Conservation (phyloP, 2,113 vertebrate genomes). For the Gnathonemus echidnorhynchus region DNA sequence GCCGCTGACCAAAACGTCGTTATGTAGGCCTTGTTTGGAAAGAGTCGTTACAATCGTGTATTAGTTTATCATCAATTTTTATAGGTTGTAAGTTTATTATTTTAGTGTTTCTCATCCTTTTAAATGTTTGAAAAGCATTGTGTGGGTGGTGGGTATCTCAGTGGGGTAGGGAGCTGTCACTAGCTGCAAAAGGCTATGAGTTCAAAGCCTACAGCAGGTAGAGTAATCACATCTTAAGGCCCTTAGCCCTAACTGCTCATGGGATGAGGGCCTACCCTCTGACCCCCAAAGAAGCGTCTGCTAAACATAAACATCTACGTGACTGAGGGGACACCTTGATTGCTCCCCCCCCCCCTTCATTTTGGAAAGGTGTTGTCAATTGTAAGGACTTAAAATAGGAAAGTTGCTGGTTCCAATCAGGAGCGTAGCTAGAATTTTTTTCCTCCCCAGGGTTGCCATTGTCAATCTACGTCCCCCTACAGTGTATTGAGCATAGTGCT, state of each 20-base stretch:
- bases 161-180: neutral
- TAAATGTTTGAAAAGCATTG: neutral
- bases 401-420: neutral
- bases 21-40: neutral
- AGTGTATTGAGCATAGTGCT: neutral
- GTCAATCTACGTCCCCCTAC: neutral
- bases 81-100: neutral
- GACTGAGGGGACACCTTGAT: neutral
- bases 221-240: neutral
- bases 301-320: neutral
- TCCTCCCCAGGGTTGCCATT: neutral
- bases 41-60: neutral
- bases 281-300: neutral
- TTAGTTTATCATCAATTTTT: neutral
- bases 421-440: neutral
- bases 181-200: neutral
- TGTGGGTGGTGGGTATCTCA: neutral
- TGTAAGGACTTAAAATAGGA: neutral
- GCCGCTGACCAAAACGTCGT: neutral
- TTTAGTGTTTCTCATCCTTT: neutral
- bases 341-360: neutral
- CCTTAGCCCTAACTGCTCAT: neutral
- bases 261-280: neutral
- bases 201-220: neutral
- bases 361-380: neutral